Evolutionary conservation across 2,797 vertebrate genomes (phyloP), one percentile per base, ranked within the genome.

Genomic region (Takifugu rubripes): DNA sequence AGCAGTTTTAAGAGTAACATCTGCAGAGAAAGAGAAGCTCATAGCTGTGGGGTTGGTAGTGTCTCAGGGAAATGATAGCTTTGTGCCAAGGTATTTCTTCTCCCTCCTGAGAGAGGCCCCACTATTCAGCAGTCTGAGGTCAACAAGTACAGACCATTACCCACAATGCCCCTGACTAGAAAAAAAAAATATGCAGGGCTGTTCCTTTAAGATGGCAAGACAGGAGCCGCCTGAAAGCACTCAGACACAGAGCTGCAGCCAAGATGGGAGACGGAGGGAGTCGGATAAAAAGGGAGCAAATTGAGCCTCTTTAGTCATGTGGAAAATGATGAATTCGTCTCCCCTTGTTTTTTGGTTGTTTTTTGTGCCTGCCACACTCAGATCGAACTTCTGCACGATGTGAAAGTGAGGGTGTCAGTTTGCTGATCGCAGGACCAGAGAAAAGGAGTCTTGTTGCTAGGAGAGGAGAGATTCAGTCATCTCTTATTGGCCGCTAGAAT

Each of bases 401-500:
- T 92, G 87, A 93, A 94, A 92, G 93, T 91, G 93, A 81, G 92
- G 93, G 92, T 94, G 93, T 94, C 91, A 84, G 85, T 91, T 93
- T 91, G 88, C 90, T 72, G 84, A 88, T 89, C 89, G 87, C 72
- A 75, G 66, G 79, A 87, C 87, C 84, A 77, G 72, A 85, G 79
- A 79, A 84, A 79, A 86, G 72, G 80, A 83, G 79, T 92, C 90
- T 92, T 97, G 95, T 98, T 98, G 95, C 95, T 97, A 96, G 93
- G 95, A 93, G 92, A 87, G 91, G 88, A 91, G 90, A 85, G 87
- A 92, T 78, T 87, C 89, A 84, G 71, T 54, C 53, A 69, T 71
- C 60, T 84, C 85, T 70, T 74, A 95, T 95, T 96, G 95, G 95
- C 79, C 84, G 44, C 56, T 2, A 47, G 66, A 75, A 87, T 77